A percentile compares a stretch with the other conserved stretches of the same genome.
Evolutionary conservation across 2,113 vertebrate species (phyloP).

Genomic region (Fregetta grallaria): DNA sequence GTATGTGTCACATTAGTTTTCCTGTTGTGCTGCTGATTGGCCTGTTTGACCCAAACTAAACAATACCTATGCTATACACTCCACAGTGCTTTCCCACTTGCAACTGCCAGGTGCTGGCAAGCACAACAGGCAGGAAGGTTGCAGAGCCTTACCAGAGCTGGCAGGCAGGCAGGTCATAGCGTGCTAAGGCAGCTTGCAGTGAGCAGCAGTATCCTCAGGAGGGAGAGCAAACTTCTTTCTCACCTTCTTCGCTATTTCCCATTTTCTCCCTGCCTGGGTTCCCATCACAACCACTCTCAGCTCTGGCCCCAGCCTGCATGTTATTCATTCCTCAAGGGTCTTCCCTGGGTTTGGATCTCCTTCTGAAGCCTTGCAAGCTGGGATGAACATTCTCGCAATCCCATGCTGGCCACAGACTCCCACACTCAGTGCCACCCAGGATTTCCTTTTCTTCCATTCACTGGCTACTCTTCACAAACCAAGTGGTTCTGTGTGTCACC

Average conservation of each 20-base stretch:
- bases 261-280: not conserved
- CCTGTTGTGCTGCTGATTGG: slow-evolving; percentile 65
- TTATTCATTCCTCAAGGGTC: not conserved
- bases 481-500: not conserved
- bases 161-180: not conserved
- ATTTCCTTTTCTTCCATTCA: not conserved
- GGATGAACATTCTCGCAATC: not conserved
- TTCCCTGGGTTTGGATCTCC: slow-evolving; percentile 14
- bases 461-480: not conserved
- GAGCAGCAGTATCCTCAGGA: not conserved
- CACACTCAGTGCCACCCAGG: not conserved
- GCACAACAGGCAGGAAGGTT: not conserved
- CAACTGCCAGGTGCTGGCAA: slow-evolving; percentile 5
- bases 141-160: not conserved
- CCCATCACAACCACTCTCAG: not conserved
- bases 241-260: not conserved
- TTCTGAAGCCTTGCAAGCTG: not conserved
- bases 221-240: not conserved
- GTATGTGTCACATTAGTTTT: slow-evolving; percentile 59
- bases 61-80: slow-evolving; percentile 64
- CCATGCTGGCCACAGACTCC: not conserved
- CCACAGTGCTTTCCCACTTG: not conserved
- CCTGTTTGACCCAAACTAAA: slow-evolving; percentile 73
- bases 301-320: not conserved
- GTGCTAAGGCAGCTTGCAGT: not conserved